These are phyloP conservation scores for Notothenia rossii DNA, from an alignment of 2,113 vertebrate species.

Conservation along the genomic window DNA sequence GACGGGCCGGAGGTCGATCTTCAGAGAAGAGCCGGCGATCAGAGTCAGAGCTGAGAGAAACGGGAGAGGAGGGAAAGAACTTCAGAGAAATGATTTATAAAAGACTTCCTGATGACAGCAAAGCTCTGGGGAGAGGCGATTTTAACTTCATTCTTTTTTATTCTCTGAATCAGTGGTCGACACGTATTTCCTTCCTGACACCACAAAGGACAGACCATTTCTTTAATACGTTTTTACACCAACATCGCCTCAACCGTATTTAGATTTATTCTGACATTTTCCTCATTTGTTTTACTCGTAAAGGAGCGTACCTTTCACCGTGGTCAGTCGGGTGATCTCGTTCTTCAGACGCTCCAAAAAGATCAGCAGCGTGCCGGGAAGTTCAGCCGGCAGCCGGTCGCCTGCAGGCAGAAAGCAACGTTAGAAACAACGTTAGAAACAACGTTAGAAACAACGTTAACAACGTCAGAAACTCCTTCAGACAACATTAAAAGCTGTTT, in stretches of 20 bases:
- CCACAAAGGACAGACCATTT: no score
- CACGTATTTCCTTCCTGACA: background rate
- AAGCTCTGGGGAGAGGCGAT: background rate
- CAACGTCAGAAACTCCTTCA: no score
- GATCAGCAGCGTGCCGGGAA: slow-evolving; percentile 95
- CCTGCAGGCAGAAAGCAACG: slow-evolving; percentile 83
- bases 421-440: background rate
- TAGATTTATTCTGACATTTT: no score
- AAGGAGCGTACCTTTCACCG: slow-evolving; percentile 80
- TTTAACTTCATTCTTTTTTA: background rate
- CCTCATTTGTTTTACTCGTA: no score
- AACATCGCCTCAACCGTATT: no score
- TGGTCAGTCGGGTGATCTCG: slow-evolving; percentile 97
- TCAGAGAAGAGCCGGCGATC: slow-evolving; percentile 95
- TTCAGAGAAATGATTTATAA: background rate
- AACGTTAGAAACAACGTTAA: no score
- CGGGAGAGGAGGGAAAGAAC: background rate
- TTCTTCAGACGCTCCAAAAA: slow-evolving; percentile 98
- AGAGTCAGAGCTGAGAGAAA: slow-evolving; percentile 88
- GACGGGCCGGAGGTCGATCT: slow-evolving; percentile 94
- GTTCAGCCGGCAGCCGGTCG: slow-evolving; percentile 93
- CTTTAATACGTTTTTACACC: no score
- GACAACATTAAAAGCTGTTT: no score
- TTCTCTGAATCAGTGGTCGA: background rate
- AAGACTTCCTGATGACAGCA: background rate